Base-by-base conservation (phyloP, 2,797 vertebrate species). In the Ptychadena robeensis region DNA sequence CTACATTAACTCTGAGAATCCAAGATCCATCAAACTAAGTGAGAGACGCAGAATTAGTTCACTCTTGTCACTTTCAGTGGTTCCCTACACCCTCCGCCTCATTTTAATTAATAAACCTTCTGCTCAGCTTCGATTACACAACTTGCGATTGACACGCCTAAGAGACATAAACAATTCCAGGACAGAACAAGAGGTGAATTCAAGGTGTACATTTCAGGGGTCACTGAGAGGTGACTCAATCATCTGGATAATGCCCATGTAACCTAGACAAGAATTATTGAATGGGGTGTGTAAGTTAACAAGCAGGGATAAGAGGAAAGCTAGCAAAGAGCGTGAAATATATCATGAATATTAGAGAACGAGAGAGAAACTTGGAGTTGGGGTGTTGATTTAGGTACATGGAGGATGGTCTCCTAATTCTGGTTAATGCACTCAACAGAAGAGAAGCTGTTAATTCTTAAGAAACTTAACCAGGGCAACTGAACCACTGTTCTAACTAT, bases 181-280 rank as follows among this genome's bases (percentile, higher is more conserved):
- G 57, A 31, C n/a, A 28, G 73, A 61, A 74, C 73, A 74, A 74
- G 15, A 53, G 57, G 73, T 35, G 73, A 38, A 63, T 74, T 63
- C 35, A 74, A 74, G 73, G 57, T 74, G 73, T 63, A 74, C 34
- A 74, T 74, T 74, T 61, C 71, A 74, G 9, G 57, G 73, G 73
- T 74, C 73, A 74, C 53, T 27, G 35, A 61, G 14, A 63, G 73
- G 57, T 35, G 57, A 63, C 5, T 61, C 34, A 25, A n/a, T 63
- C 53, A 74, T 61, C 35, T 0, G n/a, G 32, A 44, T 35, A 35
- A 74, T 44, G 53, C 32, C 72, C 63, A n/a, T 74, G 53, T 63
- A 31, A 63, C 32, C 18, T 34, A 8, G n/a, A 28, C 12, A 63
- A 63, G 57, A n/a, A 31, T 37, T 53, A 74, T 63, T 63, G 57